Evolutionary conservation across 2,797 vertebrate genomes (phyloP).

Genomic region (Valencia hispanica): DNA sequence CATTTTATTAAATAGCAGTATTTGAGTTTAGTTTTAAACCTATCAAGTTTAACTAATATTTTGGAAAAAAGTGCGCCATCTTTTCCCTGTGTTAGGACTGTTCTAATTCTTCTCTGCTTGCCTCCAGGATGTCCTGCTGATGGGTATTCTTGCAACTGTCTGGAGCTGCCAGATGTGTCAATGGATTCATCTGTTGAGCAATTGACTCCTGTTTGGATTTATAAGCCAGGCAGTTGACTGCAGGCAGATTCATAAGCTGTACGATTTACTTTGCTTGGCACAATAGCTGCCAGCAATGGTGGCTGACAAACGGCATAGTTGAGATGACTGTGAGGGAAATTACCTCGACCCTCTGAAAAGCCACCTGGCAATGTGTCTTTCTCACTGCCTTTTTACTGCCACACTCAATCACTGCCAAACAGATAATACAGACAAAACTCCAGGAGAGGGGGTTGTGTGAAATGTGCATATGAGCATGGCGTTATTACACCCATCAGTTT

Average conservation of each 20-base stretch:
- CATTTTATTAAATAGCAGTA: no score
- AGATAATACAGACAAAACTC: constrained; percentile 70
- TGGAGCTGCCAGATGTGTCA: constrained; percentile 69
- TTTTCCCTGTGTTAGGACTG: neutral
- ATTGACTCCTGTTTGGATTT: constrained; percentile 75
- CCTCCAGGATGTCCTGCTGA: constrained; percentile 34
- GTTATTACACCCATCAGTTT: constrained; percentile 64
- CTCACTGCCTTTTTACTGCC: constrained; percentile 75
- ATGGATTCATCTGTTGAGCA: constrained; percentile 64
- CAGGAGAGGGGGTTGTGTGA: constrained; percentile 46
- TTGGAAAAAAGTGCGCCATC: no score
- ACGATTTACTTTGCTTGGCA: constrained; percentile 82
- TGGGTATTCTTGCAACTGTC: constrained; percentile 60
- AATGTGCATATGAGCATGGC: constrained; percentile 53
- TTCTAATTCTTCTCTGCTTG: constrained; percentile 43
- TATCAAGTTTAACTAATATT: no score
- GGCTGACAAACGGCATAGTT: constrained; percentile 77
- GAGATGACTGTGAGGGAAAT: constrained; percentile 77
- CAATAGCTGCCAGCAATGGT: constrained; percentile 75
- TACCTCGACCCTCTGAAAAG: constrained; percentile 68
- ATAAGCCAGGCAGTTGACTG: constrained; percentile 77
- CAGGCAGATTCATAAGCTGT: constrained; percentile 73
- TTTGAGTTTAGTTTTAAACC: no score
- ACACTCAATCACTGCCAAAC: constrained; percentile 77
- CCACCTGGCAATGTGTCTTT: constrained; percentile 72